Evolutionary conservation across 1,140 invertebrate genomes (phyloP).

Genomic region (Adelges cooleyi): DNA sequence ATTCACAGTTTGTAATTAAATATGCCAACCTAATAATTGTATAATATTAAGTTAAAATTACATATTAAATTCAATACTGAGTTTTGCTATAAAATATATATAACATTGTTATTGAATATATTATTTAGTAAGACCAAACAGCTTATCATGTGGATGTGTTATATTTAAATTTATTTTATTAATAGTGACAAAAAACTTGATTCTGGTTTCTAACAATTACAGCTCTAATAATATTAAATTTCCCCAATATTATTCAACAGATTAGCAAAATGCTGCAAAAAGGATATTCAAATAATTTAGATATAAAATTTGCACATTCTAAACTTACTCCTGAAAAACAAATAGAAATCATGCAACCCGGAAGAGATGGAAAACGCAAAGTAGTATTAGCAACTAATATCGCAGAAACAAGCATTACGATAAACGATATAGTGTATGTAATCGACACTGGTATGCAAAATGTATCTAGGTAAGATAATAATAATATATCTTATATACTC

Average conservation of each 20-base stretch:
- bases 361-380: conserved; percentile 27
- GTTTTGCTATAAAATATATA: too few relatives aligned
- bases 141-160: too few relatives aligned
- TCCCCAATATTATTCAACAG: neutral
- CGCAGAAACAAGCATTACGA: conserved; percentile 77
- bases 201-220: too few relatives aligned
- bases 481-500: neutral
- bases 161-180: too few relatives aligned
- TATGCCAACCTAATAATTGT: too few relatives aligned
- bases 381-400: conserved; percentile 69
- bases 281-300: neutral
- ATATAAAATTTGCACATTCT: conserved; percentile 29
- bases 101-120: too few relatives aligned
- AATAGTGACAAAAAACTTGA: too few relatives aligned
- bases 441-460: conserved; percentile 46
- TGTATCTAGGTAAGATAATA: conserved; percentile 27
- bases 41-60: too few relatives aligned
- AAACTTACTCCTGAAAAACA: conserved; percentile 30
- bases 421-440: conserved; percentile 79
- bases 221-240: too few relatives aligned
- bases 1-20: too few relatives aligned
- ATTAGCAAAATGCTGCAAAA: conserved; percentile 12
- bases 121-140: too few relatives aligned
- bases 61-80: too few relatives aligned
- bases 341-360: conserved; percentile 28